Evolutionary conservation across 2,888 invertebrate genomes (phyloP), one percentile per base, ranked within the genome.

Genomic region (Penaeus monodon): DNA sequence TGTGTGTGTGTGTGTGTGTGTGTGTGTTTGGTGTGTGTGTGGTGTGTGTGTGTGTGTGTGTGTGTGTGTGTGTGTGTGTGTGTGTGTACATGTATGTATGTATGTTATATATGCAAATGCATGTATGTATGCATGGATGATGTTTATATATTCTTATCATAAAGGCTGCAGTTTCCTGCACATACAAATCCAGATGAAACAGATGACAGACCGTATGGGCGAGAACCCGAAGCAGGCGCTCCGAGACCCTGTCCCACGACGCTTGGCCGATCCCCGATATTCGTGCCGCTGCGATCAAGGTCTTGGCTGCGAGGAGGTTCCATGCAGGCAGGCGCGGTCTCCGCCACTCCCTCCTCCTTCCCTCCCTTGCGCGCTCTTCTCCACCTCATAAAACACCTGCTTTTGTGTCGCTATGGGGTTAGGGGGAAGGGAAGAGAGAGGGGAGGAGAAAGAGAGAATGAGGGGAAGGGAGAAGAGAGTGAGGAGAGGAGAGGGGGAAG

Each of bases 341-440:
- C 77, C 63, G 57, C 77, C 63, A 24, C 63, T 20, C 77, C 77
- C 76, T 24, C 77, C 57, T 29, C 20, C 77, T 63, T 38, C 24
- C 77, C 57, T 63, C 57, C 63, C 77, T 29, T 77, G 57, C n/a
- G 49, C 77, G 27, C 63, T n/a, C 77, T 27, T 29, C 38, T 14
- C 57, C 63, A 24, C 57, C 77, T 29, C 77, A 22, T 20, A 57
- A 57, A 33, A 44, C 17, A 49, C 17, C 57, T 57, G 29, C 27
- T 57, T n/a, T 27, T 76, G 44, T 80, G 33, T 65, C n/a, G 80
- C 24, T 7, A 44, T 24, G 22, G 38, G 17, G 24, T 27, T 22
- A 29, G 82, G 73, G 57, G 27, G 27, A 57, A 10, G 68, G 29
- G 20, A 44, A 44, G 49, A 38, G 22, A 24, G n/a, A 27, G 29